Conservation (phyloP, 2,797 vertebrate species). For the Eulemur mongoz region DNA sequence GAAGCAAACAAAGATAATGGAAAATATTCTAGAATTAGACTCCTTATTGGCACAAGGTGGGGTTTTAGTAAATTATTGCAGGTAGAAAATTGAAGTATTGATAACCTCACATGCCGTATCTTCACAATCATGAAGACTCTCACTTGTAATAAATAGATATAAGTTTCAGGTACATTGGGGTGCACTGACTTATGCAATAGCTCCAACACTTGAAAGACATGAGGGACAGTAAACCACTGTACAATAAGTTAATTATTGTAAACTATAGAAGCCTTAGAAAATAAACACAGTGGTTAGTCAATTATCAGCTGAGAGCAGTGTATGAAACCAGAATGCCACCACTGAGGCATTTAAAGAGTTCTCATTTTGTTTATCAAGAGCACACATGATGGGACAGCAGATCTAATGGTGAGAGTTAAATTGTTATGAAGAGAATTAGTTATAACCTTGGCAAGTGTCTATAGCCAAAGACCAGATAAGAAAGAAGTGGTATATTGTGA, state of each 20-base stretch:
- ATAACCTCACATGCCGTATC: neutral
- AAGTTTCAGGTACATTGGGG: neutral
- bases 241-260: neutral
- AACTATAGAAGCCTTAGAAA: neutral
- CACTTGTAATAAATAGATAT: neutral
- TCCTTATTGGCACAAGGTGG: neutral
- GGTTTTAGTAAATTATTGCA: neutral
- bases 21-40: neutral
- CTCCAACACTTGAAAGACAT: neutral
- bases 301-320: neutral
- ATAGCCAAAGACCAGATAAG: neutral
- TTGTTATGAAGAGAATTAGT: neutral
- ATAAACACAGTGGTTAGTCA: neutral
- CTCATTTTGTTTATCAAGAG: neutral
- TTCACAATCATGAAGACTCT: neutral
- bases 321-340: neutral
- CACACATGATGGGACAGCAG: neutral
- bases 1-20: neutral
- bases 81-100: neutral
- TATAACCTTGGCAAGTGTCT: neutral
- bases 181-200: neutral
- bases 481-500: neutral
- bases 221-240: neutral
- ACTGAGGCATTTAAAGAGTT: neutral
- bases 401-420: neutral